Percentiles rank a stretch among this genome's conserved stretches.
Conservation (phyloP, 2,797 vertebrate genomes). For the Tragopan temminckii region DNA sequence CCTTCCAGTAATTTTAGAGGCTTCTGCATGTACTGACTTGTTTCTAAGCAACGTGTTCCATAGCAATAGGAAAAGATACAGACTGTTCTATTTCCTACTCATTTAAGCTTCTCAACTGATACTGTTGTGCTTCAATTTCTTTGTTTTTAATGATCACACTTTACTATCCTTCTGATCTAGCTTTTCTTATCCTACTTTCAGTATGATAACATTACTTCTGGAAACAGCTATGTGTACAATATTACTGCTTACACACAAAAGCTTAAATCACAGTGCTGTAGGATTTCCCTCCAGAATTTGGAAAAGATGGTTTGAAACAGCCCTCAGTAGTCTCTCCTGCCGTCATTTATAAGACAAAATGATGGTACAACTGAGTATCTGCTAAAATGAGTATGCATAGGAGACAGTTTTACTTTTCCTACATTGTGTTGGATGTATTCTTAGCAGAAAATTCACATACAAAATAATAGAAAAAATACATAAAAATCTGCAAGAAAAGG, state of each 20-base stretch:
- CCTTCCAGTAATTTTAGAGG: background rate
- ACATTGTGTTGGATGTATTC: background rate
- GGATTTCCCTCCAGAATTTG: background rate
- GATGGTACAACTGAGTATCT: background rate
- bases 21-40: constrained; percentile 24
- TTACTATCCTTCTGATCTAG: background rate
- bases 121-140: background rate
- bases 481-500: background rate
- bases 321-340: background rate
- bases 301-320: background rate
- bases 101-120: background rate
- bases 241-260: background rate
- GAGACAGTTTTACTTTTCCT: background rate
- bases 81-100: constrained; percentile 1
- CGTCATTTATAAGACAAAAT: background rate
- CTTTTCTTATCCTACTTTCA: background rate
- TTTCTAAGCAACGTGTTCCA: constrained; percentile 62
- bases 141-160: constrained; percentile 10
- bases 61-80: constrained; percentile 8
- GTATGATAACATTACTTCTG: background rate
- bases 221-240: background rate
- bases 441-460: background rate
- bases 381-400: background rate
- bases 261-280: background rate
- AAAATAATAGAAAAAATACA: background rate